phyloP scores from a whole-genome alignment of 37 sponge, comb jelly and placozoan species.

The Beroe forskalii region DNA sequence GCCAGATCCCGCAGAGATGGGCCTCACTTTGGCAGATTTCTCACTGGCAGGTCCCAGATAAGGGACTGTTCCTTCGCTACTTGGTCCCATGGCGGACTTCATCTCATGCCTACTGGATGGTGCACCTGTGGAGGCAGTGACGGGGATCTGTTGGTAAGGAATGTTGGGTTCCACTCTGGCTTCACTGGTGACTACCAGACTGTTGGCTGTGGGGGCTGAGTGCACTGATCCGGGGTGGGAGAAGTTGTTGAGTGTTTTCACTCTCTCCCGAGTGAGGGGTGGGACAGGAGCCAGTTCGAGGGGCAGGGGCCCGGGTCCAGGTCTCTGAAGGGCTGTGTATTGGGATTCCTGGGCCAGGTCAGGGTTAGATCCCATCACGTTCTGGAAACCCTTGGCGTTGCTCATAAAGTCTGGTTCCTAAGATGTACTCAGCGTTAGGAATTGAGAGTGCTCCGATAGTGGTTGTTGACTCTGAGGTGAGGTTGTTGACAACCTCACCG shows the following conservation, averaged over 20 bases:
- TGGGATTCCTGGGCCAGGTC: neutral
- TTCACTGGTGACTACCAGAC: neutral
- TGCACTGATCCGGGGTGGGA: neutral
- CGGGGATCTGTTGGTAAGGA: constrained; percentile 36
- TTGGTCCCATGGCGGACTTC: neutral
- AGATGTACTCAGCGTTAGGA: constrained; percentile 46
- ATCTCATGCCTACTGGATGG: neutral
- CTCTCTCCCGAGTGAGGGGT: neutral
- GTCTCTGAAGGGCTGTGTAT: neutral
- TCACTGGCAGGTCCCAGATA: constrained; percentile 46
- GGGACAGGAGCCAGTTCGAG: neutral
- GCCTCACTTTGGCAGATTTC: constrained; percentile 51
- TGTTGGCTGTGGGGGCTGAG: constrained; percentile 3
- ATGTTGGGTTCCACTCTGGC: constrained; percentile 2
- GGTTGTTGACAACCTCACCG: neutral
- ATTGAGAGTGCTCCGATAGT: constrained; percentile 11
- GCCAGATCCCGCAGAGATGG: constrained; percentile 54
- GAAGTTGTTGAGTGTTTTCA: constrained; percentile 60
- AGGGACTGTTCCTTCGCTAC: neutral
- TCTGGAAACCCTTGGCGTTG: constrained; percentile 24
- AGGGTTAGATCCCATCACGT: constrained; percentile 51
- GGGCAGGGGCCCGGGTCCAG: neutral
- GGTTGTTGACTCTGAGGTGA: neutral
- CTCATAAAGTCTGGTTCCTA: constrained; percentile 34
- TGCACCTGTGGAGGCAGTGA: neutral